A percentile compares a stretch with the other conserved stretches of the same genome.
Evolutionary conservation across 2,113 vertebrate species (phyloP).

Genomic region (Apteryx mantelli): DNA sequence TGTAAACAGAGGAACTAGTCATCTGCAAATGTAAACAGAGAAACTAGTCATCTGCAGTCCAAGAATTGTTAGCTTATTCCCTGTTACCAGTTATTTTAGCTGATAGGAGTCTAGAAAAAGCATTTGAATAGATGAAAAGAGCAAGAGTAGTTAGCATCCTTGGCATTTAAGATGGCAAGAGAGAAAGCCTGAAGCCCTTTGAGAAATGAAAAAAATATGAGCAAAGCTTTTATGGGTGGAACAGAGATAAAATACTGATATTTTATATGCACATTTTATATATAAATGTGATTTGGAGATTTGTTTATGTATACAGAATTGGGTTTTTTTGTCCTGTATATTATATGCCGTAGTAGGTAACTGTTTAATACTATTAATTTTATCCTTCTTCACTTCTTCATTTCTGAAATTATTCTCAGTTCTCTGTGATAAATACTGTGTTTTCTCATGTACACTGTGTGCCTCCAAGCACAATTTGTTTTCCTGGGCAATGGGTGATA

Average conservation of each 20-base stretch:
- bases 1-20: background rate
- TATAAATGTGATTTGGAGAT: background rate
- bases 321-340: background rate
- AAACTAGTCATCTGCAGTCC: background rate
- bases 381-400: background rate
- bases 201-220: background rate
- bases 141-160: background rate
- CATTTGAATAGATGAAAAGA: background rate
- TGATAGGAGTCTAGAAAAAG: background rate
- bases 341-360: background rate
- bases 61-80: background rate
- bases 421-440: background rate
- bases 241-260: background rate
- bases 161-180: background rate
- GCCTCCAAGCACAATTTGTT: background rate
- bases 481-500: background rate
- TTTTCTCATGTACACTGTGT: rapidly evolving
- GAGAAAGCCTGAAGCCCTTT: background rate
- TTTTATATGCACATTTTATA: background rate
- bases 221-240: background rate
- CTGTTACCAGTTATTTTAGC: background rate
- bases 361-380: background rate
- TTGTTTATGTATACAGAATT: background rate
- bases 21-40: background rate
- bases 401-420: background rate